Evolutionary conservation across 2,888 invertebrate species (phyloP), one percentile per base, ranked within the genome.

Genomic region (Tenthredo livida): DNA sequence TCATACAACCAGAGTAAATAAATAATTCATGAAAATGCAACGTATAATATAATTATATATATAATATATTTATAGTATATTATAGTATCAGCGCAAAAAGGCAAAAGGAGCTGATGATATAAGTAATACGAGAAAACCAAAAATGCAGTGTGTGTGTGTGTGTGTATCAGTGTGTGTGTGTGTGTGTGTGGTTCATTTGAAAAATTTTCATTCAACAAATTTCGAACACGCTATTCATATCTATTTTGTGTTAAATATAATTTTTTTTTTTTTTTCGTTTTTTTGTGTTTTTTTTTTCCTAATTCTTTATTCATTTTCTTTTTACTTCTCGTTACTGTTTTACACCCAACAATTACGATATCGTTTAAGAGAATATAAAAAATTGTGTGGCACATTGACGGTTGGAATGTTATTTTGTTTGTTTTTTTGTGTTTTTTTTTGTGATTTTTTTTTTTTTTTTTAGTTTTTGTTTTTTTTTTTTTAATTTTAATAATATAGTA

Each of bases 371-470:
- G 90, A 91, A 90, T 91, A 91, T 91, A 91, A 95, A 95, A 95
- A 94, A 94, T 94, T 93, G 92, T 95, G 95, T 95, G 95, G 95
- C 95, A 95, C 95, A 95, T 95, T 94, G 94, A 95, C 94, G 95
- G 95, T 95, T 95, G 95, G 95, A 95, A 95, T 95, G 95, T 95
- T 95, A 94, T 91, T 93, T 94, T 93, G 92, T 92, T 91, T 88
- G 95, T 95, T 95, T 94, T 91, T 93, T 94, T 93, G 92, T 92
- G 91, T 88, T 87, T 89, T 86, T 78, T 58, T 29, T 78, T 58
- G 17, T 78, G 37, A 37, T 37, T 37, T 54, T 37, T 78, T 54
- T 17, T 17, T 10, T 12, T 9, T 78, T 78, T 37, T 61, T 78
- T 37, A 33, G 33, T 37, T 61, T 37, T 61, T 61, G 5, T 77